phyloP scores from a whole-genome alignment of 2,888 invertebrate genomes.

The Neoaliturus tenellus region DNA sequence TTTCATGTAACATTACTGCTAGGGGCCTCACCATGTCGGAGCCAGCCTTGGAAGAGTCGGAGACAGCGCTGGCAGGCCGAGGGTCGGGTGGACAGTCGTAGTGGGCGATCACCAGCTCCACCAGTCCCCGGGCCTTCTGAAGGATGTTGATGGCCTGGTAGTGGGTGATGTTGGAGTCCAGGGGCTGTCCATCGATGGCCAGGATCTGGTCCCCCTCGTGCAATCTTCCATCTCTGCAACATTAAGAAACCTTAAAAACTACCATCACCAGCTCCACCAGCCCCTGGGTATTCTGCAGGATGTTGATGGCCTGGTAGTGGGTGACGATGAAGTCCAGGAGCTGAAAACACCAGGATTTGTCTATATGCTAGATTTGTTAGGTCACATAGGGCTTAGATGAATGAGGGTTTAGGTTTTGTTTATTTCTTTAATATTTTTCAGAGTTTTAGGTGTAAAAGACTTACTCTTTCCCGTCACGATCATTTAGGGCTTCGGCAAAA shows the following conservation, averaged over 20 bases:
- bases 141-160: conserved; percentile 85
- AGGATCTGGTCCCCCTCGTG: conserved; percentile 90
- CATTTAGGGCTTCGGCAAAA: too few species aligned
- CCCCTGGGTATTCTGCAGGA: conserved; percentile 85
- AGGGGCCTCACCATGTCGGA: conserved; percentile 81
- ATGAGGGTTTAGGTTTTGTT: too few species aligned
- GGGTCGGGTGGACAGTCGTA: conserved; percentile 74
- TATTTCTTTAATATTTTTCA: too few species aligned
- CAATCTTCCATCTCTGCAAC: conserved; percentile 79
- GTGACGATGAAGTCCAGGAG: conserved; percentile 76
- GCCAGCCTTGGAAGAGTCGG: conserved; percentile 80
- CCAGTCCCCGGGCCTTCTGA: conserved; percentile 83
- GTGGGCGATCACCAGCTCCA: conserved; percentile 77
- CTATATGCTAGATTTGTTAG: too few species aligned
- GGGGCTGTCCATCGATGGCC: conserved; percentile 87
- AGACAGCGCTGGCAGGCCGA: conserved; percentile 79
- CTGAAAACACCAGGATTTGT: too few species aligned
- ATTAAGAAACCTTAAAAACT: conserved; percentile 51
- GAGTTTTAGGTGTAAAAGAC: too few species aligned
- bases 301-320: conserved; percentile 75
- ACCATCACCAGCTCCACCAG: conserved; percentile 81
- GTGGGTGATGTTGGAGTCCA: conserved; percentile 88
- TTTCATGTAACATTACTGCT: not conserved
- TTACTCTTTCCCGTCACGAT: too few species aligned
- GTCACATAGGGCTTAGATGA: too few species aligned